Conservation (phyloP, 2,113 vertebrate genomes). For the Pelmatolapia mariae region DNA sequence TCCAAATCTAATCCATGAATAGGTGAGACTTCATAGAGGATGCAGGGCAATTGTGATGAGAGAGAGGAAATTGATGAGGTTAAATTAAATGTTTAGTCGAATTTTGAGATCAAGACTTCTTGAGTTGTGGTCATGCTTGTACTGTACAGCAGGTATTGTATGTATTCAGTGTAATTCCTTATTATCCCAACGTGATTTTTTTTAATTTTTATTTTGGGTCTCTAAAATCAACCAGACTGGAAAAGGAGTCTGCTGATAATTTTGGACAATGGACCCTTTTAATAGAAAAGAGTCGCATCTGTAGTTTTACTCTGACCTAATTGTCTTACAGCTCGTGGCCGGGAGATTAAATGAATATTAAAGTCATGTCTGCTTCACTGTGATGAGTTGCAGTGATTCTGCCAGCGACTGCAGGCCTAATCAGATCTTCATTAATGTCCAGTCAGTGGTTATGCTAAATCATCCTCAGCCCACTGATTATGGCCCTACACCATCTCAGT, state of each 20-base stretch:
- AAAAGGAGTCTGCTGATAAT: fast-evolving
- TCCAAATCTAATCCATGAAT: fast-evolving
- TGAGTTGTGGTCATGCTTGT: not conserved
- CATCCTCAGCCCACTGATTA: not conserved
- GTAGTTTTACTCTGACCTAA: not conserved
- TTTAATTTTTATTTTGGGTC: fast-evolving
- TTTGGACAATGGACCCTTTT: not conserved
- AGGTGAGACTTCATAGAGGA: not conserved
- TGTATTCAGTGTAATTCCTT: not conserved
- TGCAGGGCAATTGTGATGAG: not conserved
- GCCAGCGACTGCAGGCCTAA: not conserved
- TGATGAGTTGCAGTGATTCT: not conserved
- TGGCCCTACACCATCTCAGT: not conserved
- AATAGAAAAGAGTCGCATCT: not conserved
- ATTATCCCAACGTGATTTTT: not conserved
- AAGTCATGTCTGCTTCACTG: not conserved
- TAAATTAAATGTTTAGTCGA: not conserved
- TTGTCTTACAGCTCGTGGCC: not conserved
- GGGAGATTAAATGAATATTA: not conserved
- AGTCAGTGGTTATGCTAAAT: not conserved
- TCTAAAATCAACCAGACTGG: not conserved
- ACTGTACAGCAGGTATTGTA: not conserved
- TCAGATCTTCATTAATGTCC: conserved; percentile 4
- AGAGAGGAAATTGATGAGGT: not conserved
- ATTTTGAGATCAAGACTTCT: not conserved